A percentile compares a stretch with the other conserved stretches of the same genome.
These are phyloP conservation scores for Coptotermes formosanus DNA, from an alignment of 1,140 invertebrate genomes.

Conservation along the genomic window DNA sequence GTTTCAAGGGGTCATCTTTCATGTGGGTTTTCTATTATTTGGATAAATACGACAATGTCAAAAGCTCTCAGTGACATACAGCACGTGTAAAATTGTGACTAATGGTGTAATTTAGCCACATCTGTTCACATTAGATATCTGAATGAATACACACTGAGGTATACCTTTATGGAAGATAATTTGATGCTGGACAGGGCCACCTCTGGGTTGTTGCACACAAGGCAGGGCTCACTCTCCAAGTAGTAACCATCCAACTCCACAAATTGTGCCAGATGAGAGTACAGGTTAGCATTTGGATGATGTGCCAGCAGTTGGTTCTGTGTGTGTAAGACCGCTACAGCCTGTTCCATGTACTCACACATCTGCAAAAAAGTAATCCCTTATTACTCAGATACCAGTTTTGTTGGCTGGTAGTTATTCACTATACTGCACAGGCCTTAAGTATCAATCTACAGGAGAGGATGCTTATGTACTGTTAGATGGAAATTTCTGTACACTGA, in stretches of 20 bases:
- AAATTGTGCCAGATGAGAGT: slow-evolving; percentile 86
- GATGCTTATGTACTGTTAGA: too few relatives aligned
- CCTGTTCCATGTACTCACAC: slow-evolving; percentile 78
- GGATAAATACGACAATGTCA: too few relatives aligned
- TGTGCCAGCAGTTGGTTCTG: slow-evolving; percentile 86
- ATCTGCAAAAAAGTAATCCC: slow-evolving; percentile 48
- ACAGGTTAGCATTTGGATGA: slow-evolving; percentile 92
- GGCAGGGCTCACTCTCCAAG: slow-evolving; percentile 93
- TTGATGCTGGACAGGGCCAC: slow-evolving; percentile 90
- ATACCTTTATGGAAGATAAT: slow-evolving; percentile 84
- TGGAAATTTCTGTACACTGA: too few relatives aligned
- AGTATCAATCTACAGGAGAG: too few relatives aligned
- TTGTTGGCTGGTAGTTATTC: too few relatives aligned
- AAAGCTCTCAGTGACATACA: too few relatives aligned
- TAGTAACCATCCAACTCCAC: slow-evolving; percentile 96
- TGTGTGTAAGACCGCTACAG: slow-evolving; percentile 76
- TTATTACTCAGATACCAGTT: too few relatives aligned
- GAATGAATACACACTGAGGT: not conserved
- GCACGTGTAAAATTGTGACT: too few relatives aligned
- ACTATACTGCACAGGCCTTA: too few relatives aligned
- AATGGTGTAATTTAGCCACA: too few relatives aligned
- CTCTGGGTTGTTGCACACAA: slow-evolving; percentile 97
- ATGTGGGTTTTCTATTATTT: too few relatives aligned
- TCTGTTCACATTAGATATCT: not conserved
- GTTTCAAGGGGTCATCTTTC: too few relatives aligned